Conservation (phyloP, 2,888 invertebrate species). For the Eumacrocentrus americanus region DNA sequence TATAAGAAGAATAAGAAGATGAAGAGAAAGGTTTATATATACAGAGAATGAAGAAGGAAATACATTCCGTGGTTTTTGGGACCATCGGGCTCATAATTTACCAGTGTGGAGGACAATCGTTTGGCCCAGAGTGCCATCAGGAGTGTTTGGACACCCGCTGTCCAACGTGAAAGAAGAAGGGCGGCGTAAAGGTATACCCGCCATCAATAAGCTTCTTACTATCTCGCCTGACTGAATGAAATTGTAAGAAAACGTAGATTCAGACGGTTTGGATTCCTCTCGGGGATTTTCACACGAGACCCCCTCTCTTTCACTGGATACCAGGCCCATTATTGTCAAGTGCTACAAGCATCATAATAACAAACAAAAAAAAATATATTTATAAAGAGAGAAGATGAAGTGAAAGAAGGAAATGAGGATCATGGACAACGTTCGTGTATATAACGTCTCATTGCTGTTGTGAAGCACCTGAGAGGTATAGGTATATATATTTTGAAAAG, state of each 20-base stretch:
- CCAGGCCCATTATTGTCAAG: constrained; percentile 21
- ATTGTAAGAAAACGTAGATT: constrained; percentile 31
- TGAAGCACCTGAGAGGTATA: constrained; percentile 31
- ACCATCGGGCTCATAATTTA: constrained; percentile 33
- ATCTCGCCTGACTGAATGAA: constrained; percentile 33
- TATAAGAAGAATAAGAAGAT: background rate
- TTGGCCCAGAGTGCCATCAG: constrained; percentile 8
- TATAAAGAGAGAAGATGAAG: constrained; percentile 27
- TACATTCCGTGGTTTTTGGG: constrained; percentile 26
- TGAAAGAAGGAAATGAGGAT: constrained; percentile 25
- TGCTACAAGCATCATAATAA: constrained; percentile 21
- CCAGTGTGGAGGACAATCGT: constrained; percentile 29
- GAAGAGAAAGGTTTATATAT: background rate
- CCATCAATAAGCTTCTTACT: constrained; percentile 39
- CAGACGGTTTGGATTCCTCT: constrained; percentile 33
- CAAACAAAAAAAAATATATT: constrained; percentile 18
- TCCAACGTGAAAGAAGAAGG: constrained; percentile 35
- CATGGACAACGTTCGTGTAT: constrained; percentile 28
- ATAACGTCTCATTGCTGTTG: constrained; percentile 29
- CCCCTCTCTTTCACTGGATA: constrained; percentile 26
- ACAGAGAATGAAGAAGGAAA: constrained; percentile 17
- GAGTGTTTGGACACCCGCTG: constrained; percentile 43
- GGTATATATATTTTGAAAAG: no score
- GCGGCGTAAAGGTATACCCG: constrained; percentile 21
- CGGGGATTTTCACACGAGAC: constrained; percentile 39